A percentile compares a stretch with the other conserved stretches of the same genome.
phyloP scores from a whole-genome alignment of 1,140 invertebrate genomes.

The Chironomus tepperi region DNA sequence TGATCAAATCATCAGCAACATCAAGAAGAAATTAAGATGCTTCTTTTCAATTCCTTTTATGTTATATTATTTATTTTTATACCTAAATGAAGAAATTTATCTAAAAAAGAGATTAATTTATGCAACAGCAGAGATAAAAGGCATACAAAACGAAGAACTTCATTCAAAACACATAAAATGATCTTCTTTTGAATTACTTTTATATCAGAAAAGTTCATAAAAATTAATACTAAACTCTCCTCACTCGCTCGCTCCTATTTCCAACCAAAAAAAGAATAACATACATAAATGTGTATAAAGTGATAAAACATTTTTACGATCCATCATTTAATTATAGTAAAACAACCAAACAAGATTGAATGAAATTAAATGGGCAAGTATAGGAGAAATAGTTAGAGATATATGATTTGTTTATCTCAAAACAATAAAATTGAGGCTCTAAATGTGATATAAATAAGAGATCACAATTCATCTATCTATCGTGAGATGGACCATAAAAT shows the following conservation, averaged over 20 bases:
- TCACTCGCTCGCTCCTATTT: too few species aligned
- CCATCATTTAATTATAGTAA: conserved; percentile 21
- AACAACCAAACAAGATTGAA: neutral
- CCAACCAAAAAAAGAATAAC: neutral
- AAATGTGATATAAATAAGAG: neutral
- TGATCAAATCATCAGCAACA: too few species aligned
- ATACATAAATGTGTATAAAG: conserved; percentile 13
- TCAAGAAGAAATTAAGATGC: too few species aligned
- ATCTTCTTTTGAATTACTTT: neutral
- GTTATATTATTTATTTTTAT: neutral
- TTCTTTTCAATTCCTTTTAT: too few species aligned
- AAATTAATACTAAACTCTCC: neutral
- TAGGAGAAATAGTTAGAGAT: conserved; percentile 1
- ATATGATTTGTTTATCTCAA: conserved; percentile 19
- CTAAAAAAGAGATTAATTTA: conserved; percentile 17
- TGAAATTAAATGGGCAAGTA: neutral
- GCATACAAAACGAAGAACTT: neutral
- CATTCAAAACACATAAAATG: conserved; percentile 20
- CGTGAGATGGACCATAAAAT: conserved; percentile 1
- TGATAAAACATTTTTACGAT: conserved; percentile 23
- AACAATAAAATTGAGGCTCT: neutral
- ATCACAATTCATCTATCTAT: neutral
- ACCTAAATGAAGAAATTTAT: neutral
- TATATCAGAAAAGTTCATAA: conserved; percentile 2
- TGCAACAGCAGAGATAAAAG: neutral